Evolutionary conservation across 2,797 vertebrate species (phyloP).

Genomic region (Novumbra hubbsi): DNA sequence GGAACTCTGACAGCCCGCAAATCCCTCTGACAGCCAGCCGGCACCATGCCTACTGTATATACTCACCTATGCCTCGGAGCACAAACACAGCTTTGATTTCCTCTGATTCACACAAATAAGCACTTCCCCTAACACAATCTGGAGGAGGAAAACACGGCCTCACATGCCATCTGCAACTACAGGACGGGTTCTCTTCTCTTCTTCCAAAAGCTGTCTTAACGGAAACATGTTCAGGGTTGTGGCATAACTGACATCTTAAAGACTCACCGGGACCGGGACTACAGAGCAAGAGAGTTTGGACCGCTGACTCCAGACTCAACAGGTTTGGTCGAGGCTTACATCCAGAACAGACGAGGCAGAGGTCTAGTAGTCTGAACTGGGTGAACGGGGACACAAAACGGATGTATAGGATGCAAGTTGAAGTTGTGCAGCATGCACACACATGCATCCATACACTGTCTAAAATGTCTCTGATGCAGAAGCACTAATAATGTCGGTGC

Average conservation of each 20-base stretch:
- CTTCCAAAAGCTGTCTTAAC: slow-evolving; percentile 46
- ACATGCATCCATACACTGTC: slow-evolving; percentile 40
- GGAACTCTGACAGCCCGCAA: slow-evolving; percentile 46
- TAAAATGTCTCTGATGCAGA: slow-evolving; percentile 64
- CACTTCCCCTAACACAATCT: slow-evolving; percentile 47
- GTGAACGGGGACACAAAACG: neutral
- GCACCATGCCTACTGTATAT: slow-evolving; percentile 51
- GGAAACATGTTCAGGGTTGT: slow-evolving; percentile 62
- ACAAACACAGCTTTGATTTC: slow-evolving; percentile 66
- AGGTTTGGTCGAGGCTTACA: slow-evolving; percentile 39
- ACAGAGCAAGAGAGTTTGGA: slow-evolving; percentile 1
- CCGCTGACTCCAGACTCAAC: slow-evolving; percentile 46
- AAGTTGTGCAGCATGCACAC: slow-evolving; percentile 26
- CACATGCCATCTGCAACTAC: slow-evolving; percentile 59
- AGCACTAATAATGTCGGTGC: slow-evolving; percentile 73
- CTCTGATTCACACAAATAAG: slow-evolving; percentile 41
- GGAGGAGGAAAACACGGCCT: slow-evolving; percentile 44
- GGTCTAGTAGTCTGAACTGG: neutral
- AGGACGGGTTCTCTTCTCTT: slow-evolving; percentile 44
- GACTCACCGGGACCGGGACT: slow-evolving; percentile 47
- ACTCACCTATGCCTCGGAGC: slow-evolving; percentile 66
- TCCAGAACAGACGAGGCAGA: neutral
- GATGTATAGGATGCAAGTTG: neutral
- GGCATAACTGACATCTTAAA: slow-evolving; percentile 49
- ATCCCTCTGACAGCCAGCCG: slow-evolving; percentile 59